A percentile compares a stretch with the other conserved stretches of the same genome.
Evolutionary conservation across 2,113 vertebrate genomes (phyloP).

Genomic region (Todiramphus saurophagus): DNA sequence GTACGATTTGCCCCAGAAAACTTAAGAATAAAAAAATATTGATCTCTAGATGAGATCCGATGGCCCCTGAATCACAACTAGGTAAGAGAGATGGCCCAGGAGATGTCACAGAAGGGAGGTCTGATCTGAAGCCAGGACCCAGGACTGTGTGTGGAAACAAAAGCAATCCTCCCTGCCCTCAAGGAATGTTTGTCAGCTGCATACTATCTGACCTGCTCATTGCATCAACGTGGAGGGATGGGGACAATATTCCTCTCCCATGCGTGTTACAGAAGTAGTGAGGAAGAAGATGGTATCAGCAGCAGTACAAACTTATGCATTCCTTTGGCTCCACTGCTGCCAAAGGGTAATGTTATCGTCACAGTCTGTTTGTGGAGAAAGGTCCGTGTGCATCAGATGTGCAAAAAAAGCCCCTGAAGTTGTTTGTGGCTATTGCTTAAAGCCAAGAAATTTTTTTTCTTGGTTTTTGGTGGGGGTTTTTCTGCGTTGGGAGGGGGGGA

Average conservation of each 20-base stretch:
- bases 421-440: neutral
- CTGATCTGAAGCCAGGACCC: constrained; percentile 19
- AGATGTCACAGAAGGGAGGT: neutral
- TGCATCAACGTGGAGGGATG: neutral
- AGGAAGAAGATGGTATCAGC: neutral
- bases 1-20: neutral
- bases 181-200: neutral
- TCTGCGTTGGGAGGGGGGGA: neutral
- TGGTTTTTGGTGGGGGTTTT: neutral
- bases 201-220: neutral
- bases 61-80: neutral
- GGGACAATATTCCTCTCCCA: neutral
- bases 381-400: neutral
- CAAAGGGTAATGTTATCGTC: neutral
- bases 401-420: neutral
- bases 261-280: neutral
- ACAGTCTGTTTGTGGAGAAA: neutral
- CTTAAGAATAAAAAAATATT: neutral
- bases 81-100: neutral
- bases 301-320: neutral
- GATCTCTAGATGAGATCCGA: neutral
- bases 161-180: neutral
- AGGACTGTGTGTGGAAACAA: neutral
- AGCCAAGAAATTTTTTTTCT: neutral
- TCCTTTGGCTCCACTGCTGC: neutral